These are phyloP conservation scores for Rhinoptilus africanus DNA, from an alignment of 2,113 vertebrate species.

Conservation along the genomic window DNA sequence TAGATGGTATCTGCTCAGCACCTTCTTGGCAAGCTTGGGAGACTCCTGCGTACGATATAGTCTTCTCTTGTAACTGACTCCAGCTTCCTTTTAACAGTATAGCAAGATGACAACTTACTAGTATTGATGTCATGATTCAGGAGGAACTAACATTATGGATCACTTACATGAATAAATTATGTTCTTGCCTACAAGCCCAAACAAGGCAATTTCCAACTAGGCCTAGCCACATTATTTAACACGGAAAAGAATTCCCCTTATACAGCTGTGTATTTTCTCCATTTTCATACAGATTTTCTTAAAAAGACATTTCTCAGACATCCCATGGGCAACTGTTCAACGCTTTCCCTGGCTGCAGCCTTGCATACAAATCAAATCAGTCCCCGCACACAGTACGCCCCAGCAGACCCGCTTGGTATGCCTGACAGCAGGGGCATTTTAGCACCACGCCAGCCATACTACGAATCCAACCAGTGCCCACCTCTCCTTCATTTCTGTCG, in stretches of 20 bases:
- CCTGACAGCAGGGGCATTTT: neutral
- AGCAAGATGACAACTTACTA: neutral
- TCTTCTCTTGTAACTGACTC: neutral
- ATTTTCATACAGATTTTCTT: conserved; percentile 1
- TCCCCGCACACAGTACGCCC: neutral
- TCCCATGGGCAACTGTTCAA: neutral
- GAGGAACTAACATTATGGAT: neutral
- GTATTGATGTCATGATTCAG: neutral
- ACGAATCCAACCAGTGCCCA: rapidly evolving
- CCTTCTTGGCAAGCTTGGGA: neutral
- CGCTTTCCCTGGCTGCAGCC: neutral
- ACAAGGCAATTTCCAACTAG: neutral
- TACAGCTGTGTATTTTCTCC: neutral
- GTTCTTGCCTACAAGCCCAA: neutral
- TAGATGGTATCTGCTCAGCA: neutral
- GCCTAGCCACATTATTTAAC: neutral
- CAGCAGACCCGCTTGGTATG: neutral
- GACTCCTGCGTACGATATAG: rapidly evolving
- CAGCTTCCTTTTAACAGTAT: neutral
- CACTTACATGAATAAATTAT: neutral
- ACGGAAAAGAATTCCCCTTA: neutral
- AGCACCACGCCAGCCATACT: neutral
- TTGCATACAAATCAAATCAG: neutral
- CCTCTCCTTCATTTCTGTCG: neutral
- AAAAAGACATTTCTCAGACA: neutral